These are phyloP conservation scores for Galaxea fascicularis DNA, from an alignment of 92 coral and sea anemone genomes.

Conservation along the genomic window DNA sequence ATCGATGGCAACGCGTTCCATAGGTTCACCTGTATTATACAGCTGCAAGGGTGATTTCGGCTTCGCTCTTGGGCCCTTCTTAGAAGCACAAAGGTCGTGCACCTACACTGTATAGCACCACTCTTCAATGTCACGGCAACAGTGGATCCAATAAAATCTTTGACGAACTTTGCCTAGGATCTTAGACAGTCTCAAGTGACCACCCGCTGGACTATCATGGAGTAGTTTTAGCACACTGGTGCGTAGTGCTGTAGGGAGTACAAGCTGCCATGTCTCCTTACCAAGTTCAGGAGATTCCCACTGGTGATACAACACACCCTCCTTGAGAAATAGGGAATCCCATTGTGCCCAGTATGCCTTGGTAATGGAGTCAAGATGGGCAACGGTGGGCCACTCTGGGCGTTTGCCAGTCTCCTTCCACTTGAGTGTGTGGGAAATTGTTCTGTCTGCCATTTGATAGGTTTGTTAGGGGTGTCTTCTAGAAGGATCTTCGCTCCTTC, in stretches of 20 bases:
- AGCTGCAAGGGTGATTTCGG: constrained; percentile 30
- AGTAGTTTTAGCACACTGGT: constrained; percentile 8
- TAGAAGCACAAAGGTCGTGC: constrained; percentile 35
- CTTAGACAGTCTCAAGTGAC: constrained; percentile 46
- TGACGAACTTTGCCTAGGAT: constrained; percentile 29
- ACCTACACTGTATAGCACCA: too few relatives aligned
- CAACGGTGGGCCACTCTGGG: constrained; percentile 32
- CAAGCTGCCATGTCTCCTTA: constrained; percentile 41
- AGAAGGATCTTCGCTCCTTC: background rate
- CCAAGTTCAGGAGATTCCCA: constrained; percentile 40
- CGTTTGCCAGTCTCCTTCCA: constrained; percentile 38
- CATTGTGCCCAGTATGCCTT: constrained; percentile 62
- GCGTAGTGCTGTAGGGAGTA: constrained; percentile 33
- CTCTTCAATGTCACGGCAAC: constrained; percentile 26
- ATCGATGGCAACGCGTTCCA: constrained; percentile 26
- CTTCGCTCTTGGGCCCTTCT: constrained; percentile 31
- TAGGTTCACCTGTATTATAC: constrained; percentile 16
- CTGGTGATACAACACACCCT: constrained; percentile 32
- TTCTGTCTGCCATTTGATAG: constrained; percentile 21
- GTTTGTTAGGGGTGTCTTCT: constrained; percentile 5
- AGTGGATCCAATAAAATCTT: constrained; percentile 52
- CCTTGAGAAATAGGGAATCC: constrained; percentile 37
- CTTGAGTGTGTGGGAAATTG: constrained; percentile 18
- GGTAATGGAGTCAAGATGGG: constrained; percentile 30
- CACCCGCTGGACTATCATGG: constrained; percentile 39